Base-by-base conservation (phyloP, 2,888 invertebrate species). In the Xylophagus ater region DNA sequence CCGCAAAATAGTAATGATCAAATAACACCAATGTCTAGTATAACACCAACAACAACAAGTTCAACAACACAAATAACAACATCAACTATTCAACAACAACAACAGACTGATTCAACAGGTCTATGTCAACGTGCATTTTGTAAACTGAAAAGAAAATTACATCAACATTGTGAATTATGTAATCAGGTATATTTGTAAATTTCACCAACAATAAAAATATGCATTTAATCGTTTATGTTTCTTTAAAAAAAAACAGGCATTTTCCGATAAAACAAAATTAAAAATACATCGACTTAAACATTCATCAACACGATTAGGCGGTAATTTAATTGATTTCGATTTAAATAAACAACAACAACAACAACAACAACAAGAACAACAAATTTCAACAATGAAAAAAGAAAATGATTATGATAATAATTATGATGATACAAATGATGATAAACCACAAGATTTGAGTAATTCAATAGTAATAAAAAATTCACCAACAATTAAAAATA, bases 161-260 rank as follows among this genome's bases (percentile, higher is more conserved):
- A 85, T 55, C 82, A 78, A 55, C 85, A 86, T 56, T 85, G 85
- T 61, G 76, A 78, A 54, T 73, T 79, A 34, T 85, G 85, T 64
- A 81, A 82, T 59, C 84, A 83, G 62, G 49, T 49, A 41, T 37
- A 21, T 21, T 19, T 10, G 20, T 20, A 20, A 26, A 26, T 12
- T 10, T 4, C 4, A 5, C 17, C 9, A 15, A 15, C 4, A 26
- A 26, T 6, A 9, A 23, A 23, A 2, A 26, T 12, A 25, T 12
- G 13, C 10, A 25, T 6, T 9, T 13, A 25, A 9, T 4, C 2
- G 12, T 13, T 13, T 9, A 13, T 4, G 9, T 29, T 13, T 10
- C 29, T 9, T 29, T 29, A 10, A 7, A 12, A 28, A 6, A 18
- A 20, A 37, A 28, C 30, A 47, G 46, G 45, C 49, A 3, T 53